These are phyloP conservation scores for Mormyrops attenuatus DNA, from an alignment of 2,797 vertebrate species.

Conservation along the genomic window DNA sequence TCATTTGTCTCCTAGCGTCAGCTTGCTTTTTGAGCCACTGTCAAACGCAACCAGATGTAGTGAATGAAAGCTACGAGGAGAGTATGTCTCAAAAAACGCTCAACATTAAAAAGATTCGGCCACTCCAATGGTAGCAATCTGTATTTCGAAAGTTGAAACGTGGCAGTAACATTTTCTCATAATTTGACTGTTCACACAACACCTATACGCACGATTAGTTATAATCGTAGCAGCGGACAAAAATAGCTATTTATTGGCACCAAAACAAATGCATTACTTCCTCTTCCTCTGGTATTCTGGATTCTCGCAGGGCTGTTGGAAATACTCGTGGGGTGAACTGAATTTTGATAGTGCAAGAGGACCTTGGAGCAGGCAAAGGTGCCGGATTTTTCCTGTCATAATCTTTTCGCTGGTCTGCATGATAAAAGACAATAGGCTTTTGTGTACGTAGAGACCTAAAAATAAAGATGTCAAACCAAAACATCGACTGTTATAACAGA, in stretches of 20 bases:
- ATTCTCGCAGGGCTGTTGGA: conserved; percentile 85
- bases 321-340: conserved; percentile 82
- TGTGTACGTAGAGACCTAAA: not conserved
- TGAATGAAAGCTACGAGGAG: not conserved
- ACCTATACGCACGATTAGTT: not conserved
- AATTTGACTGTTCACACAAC: not conserved
- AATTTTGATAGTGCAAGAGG: conserved; percentile 66
- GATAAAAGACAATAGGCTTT: not conserved
- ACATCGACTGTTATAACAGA: not conserved
- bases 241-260: not conserved
- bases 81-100: not conserved
- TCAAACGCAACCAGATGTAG: not conserved
- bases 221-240: not conserved
- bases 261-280: conserved; percentile 63
- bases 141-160: not conserved
- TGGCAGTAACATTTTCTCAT: not conserved
- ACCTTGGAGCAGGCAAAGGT: conserved; percentile 65
- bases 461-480: conserved; percentile 1
- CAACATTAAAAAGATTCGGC: not conserved
- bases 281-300: conserved; percentile 76
- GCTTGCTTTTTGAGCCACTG: conserved; percentile 89
- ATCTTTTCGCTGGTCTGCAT: conserved; percentile 28
- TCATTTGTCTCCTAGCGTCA: conserved; percentile 64
- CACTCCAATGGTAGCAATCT: not conserved
- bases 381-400: conserved; percentile 47